Percentiles rank a stretch among this genome's conserved stretches.
phyloP scores from a whole-genome alignment of 2,888 invertebrate species.

The Sesia bembeciformis region DNA sequence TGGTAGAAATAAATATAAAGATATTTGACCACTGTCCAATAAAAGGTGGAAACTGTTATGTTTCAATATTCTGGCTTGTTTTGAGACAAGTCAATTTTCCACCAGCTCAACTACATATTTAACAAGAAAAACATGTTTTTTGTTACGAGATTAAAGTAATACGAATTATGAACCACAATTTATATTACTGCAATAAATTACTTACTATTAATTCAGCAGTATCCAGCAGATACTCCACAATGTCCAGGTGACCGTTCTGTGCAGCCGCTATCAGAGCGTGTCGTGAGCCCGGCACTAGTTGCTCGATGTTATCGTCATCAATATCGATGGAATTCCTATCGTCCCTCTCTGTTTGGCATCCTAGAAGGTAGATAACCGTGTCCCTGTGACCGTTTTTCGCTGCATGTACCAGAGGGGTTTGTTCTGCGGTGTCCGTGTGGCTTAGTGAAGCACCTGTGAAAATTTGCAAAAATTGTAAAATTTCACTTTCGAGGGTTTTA shows the following conservation, averaged over 20 bases:
- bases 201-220: slow-evolving; percentile 88
- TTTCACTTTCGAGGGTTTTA: too few species aligned
- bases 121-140: too few species aligned
- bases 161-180: too few species aligned
- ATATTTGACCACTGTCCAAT: too few species aligned
- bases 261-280: slow-evolving; percentile 93
- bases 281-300: slow-evolving; percentile 85
- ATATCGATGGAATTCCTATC: slow-evolving; percentile 79
- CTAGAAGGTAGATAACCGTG: slow-evolving; percentile 89
- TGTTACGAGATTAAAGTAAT: too few species aligned
- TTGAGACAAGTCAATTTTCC: too few species aligned
- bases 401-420: slow-evolving; percentile 92
- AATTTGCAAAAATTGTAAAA: too few species aligned
- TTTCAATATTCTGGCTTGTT: too few species aligned
- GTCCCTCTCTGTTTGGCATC: slow-evolving; percentile 75
- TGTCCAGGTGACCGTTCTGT: slow-evolving; percentile 88
- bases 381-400: slow-evolving; percentile 90
- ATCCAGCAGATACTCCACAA: slow-evolving; percentile 92
- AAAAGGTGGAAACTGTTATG: too few species aligned
- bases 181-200: slow-evolving; percentile 4
- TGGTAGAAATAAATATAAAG: too few species aligned
- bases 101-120: too few species aligned
- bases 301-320: slow-evolving; percentile 74
- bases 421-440: slow-evolving; percentile 86
- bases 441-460: slow-evolving; percentile 79